A percentile compares a stretch with the other conserved stretches of the same genome.
phyloP scores from a whole-genome alignment of 2,113 vertebrate genomes.

The Copsychus sechellarum region DNA sequence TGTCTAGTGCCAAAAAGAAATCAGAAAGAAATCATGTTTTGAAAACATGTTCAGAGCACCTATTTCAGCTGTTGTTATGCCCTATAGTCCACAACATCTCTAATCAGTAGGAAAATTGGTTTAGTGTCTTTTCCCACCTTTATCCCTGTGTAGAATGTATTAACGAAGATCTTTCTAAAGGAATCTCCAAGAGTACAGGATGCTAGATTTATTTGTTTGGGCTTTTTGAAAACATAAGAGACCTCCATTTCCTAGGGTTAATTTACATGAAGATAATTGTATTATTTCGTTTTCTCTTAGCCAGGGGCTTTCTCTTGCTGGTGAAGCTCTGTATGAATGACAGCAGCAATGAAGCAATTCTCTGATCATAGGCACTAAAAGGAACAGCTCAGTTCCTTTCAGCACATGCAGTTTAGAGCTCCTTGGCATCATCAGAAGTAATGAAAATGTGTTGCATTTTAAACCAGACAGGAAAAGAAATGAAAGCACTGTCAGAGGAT shows the following conservation, averaged over 20 bases:
- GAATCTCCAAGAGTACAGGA: neutral
- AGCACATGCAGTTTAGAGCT: conserved; percentile 23
- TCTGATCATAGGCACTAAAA: conserved; percentile 15
- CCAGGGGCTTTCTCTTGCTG: neutral
- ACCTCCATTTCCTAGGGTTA: conserved; percentile 31
- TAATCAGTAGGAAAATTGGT: neutral
- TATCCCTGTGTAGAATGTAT: neutral
- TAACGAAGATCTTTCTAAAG: neutral
- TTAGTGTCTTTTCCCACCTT: neutral
- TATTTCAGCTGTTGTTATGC: neutral
- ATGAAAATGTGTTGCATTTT: neutral
- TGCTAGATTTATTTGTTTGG: no score
- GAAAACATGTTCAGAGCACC: neutral
- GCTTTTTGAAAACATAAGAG: no score
- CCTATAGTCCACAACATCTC: neutral
- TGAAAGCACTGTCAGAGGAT: neutral
- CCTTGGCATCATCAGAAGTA: conserved; percentile 21
- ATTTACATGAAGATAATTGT: conserved; percentile 15
- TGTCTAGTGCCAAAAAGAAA: neutral
- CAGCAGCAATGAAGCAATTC: conserved; percentile 28
- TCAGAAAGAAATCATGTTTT: neutral
- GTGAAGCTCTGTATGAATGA: conserved; percentile 17
- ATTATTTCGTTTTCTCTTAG: conserved; percentile 34
- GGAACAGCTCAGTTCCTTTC: conserved; percentile 17
- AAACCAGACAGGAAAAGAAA: conserved; percentile 54